A percentile compares a stretch with the other conserved stretches of the same genome.
phyloP scores from a whole-genome alignment of 1,140 invertebrate species.

The Agraylea sexmaculata region DNA sequence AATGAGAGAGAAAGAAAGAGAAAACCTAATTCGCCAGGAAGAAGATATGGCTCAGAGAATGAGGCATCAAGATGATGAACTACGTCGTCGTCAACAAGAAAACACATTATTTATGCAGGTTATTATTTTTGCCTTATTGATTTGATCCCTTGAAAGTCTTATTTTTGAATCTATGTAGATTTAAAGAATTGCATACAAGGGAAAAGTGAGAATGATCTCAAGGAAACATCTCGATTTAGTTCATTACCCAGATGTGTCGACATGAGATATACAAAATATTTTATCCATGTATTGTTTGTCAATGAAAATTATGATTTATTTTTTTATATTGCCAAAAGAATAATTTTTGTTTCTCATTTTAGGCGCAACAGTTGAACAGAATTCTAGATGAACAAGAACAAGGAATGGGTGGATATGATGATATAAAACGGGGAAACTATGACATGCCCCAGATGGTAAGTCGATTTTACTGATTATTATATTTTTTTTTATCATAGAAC shows the following conservation, averaged over 20 bases:
- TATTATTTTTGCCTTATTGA: constrained; percentile 1
- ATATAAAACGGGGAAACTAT: too few relatives aligned
- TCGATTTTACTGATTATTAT: too few relatives aligned
- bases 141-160: constrained; percentile 7
- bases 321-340: too few relatives aligned
- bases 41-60: constrained; percentile 64
- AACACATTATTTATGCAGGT: constrained; percentile 72
- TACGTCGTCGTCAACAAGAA: constrained; percentile 68
- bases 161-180: constrained; percentile 2
- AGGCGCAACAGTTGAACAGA: constrained; percentile 49
- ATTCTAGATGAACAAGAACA: constrained; percentile 48
- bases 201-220: constrained; percentile 9
- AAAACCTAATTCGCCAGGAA: constrained; percentile 56
- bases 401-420: constrained; percentile 35
- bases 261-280: constrained; percentile 7
- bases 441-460: too few relatives aligned
- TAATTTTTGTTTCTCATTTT: constrained; percentile 14
- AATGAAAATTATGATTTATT: background rate
- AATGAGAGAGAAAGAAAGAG: constrained; percentile 61
- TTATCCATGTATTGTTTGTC: background rate
- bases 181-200: constrained; percentile 11
- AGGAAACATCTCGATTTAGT: constrained; percentile 10
- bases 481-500: too few relatives aligned
- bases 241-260: constrained; percentile 10
- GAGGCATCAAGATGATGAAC: constrained; percentile 67